phyloP scores from a whole-genome alignment of 2,888 invertebrate genomes.

The Lochmaea crataegi region DNA sequence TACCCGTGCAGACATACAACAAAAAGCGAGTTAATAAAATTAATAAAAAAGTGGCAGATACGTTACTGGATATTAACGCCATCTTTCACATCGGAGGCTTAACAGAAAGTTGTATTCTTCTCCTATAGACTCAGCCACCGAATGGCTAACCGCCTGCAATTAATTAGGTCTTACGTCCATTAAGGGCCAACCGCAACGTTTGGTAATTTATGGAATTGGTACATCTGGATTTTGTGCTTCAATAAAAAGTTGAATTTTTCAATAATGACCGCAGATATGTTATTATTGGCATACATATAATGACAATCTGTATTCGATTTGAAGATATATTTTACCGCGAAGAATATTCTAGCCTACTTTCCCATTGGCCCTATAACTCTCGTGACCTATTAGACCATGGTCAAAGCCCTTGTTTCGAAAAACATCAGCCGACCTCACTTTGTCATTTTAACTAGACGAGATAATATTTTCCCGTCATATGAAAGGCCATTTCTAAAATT shows the following conservation, averaged over 20 bases:
- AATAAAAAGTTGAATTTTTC: not conserved
- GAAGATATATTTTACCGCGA: no score
- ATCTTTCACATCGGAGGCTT: conserved; percentile 17
- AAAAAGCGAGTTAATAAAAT: no score
- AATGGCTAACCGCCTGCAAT: conserved; percentile 54
- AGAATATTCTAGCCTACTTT: not conserved
- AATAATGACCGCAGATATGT: not conserved
- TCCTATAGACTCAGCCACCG: not conserved
- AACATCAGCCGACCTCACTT: conserved; percentile 25
- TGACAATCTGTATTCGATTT: no score
- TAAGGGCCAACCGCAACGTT: conserved; percentile 52
- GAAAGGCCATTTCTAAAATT: conserved; percentile 27
- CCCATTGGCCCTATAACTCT: conserved; percentile 6
- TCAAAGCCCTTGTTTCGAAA: conserved; percentile 18
- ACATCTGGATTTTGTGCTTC: conserved; percentile 17
- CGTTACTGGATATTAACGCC: not conserved
- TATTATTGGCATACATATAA: no score
- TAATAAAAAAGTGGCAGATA: not conserved
- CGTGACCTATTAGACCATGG: conserved; percentile 11
- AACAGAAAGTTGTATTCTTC: conserved; percentile 48
- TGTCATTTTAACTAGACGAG: conserved; percentile 29
- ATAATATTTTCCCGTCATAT: conserved; percentile 32
- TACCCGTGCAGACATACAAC: no score
- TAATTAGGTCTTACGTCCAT: conserved; percentile 60
- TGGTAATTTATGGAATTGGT: conserved; percentile 19